Percentiles rank a stretch among this genome's conserved stretches.
phyloP scores from a whole-genome alignment of 2,113 vertebrate genomes.

The Cyrtonyx montezumae region DNA sequence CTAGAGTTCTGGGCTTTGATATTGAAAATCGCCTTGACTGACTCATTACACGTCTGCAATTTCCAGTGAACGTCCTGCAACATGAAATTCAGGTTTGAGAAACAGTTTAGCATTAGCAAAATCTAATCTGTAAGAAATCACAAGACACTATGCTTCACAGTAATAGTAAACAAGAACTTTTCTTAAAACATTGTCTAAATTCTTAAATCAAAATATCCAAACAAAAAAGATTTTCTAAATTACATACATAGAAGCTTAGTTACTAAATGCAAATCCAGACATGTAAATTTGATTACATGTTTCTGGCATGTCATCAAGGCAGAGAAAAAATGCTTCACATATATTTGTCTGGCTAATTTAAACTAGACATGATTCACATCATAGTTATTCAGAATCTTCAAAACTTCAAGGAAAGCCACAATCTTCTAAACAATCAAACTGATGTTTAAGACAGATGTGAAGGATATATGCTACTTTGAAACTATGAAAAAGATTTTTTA shows the following conservation, averaged over 20 bases:
- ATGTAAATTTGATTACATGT: constrained; percentile 24
- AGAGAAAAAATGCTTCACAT: constrained; percentile 3
- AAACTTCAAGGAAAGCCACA: not conserved
- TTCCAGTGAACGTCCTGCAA: not conserved
- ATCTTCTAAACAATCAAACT: not conserved
- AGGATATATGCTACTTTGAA: not conserved
- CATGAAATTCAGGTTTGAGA: not conserved
- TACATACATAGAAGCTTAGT: not conserved
- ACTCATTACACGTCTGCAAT: not conserved
- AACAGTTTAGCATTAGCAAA: not conserved
- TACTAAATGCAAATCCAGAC: constrained; percentile 35
- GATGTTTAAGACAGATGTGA: not conserved
- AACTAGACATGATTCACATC: not conserved
- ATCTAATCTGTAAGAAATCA: not conserved
- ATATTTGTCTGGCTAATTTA: not conserved
- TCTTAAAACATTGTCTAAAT: not conserved
- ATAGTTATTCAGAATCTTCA: too few species aligned
- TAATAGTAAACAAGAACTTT: not conserved
- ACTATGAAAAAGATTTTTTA: rapidly evolving
- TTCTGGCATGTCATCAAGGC: constrained; percentile 26
- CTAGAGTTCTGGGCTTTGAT: not conserved
- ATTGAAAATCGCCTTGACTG: not conserved
- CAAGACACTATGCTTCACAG: not conserved
- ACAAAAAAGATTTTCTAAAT: constrained; percentile 14
- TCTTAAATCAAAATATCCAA: not conserved